Percentiles rank a stretch among this genome's conserved stretches.
These are phyloP conservation scores for Artibeus lituratus DNA, from an alignment of 2,797 vertebrate species.

Conservation along the genomic window DNA sequence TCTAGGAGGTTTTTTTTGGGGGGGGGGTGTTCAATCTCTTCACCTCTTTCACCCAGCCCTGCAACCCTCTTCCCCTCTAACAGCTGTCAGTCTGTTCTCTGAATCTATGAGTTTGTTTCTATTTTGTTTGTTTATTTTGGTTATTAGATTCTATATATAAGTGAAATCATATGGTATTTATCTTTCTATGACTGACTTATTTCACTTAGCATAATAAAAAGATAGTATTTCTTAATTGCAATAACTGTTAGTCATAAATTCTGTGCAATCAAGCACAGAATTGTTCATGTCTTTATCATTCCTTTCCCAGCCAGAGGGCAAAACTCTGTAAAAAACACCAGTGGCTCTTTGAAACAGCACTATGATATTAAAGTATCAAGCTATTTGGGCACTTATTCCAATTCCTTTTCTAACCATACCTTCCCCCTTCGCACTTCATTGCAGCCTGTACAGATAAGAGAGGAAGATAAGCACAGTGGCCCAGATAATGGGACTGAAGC, in stretches of 20 bases:
- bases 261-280: not conserved
- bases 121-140: no score
- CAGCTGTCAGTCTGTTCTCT: not conserved
- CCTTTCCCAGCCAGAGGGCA: not conserved
- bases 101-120: not conserved
- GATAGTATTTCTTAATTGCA: not conserved
- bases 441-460: not conserved
- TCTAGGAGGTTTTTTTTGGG: not conserved
- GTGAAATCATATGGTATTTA: no score
- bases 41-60: not conserved
- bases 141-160: no score
- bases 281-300: not conserved
- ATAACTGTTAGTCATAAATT: not conserved
- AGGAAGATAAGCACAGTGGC: not conserved
- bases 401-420: not conserved
- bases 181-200: not conserved
- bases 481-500: not conserved
- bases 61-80: not conserved
- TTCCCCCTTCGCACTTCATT: accelerated
- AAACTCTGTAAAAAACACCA: not conserved
- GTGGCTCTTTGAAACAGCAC: not conserved
- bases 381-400: not conserved
- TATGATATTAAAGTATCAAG: not conserved
- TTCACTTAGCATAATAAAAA: not conserved
- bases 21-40: not conserved